Percentiles rank a stretch among this genome's conserved stretches.
These are phyloP conservation scores for Thunnus thynnus DNA, from an alignment of 2,113 vertebrate genomes.

Conservation along the genomic window DNA sequence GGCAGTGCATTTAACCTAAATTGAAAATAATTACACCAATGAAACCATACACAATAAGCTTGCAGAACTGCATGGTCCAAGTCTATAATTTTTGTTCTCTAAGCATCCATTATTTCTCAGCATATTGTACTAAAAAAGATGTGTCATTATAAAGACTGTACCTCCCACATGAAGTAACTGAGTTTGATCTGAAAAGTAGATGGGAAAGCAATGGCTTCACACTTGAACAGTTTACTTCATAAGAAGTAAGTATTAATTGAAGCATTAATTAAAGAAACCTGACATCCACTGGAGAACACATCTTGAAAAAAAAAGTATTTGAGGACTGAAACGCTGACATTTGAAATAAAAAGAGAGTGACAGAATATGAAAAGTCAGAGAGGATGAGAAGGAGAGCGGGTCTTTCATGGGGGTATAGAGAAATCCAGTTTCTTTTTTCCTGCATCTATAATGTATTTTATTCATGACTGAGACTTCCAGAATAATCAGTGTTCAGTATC, in stretches of 20 bases:
- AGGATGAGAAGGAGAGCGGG: background rate
- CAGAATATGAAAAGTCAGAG: background rate
- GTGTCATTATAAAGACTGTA: background rate
- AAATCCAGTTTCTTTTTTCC: background rate
- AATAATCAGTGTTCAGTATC: background rate
- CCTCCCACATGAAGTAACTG: background rate
- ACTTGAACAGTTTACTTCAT: conserved; percentile 7
- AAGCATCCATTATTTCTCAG: background rate
- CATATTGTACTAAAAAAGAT: conserved; percentile 10
- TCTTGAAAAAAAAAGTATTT: background rate
- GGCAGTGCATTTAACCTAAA: conserved; percentile 12
- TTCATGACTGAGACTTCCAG: background rate
- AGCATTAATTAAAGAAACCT: background rate
- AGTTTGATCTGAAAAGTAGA: conserved; percentile 13
- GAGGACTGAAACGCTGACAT: background rate
- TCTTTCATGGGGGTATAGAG: background rate
- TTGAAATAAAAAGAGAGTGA: background rate
- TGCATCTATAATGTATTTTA: background rate
- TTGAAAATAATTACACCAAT: conserved; percentile 38
- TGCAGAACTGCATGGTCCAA: background rate
- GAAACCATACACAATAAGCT: background rate
- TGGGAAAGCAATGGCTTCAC: background rate
- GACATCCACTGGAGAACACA: background rate
- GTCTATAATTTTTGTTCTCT: background rate
- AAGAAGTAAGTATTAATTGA: background rate